A percentile compares a stretch with the other conserved stretches of the same genome.
Evolutionary conservation across 2,113 vertebrate species (phyloP).

Genomic region (Sorex araneus): DNA sequence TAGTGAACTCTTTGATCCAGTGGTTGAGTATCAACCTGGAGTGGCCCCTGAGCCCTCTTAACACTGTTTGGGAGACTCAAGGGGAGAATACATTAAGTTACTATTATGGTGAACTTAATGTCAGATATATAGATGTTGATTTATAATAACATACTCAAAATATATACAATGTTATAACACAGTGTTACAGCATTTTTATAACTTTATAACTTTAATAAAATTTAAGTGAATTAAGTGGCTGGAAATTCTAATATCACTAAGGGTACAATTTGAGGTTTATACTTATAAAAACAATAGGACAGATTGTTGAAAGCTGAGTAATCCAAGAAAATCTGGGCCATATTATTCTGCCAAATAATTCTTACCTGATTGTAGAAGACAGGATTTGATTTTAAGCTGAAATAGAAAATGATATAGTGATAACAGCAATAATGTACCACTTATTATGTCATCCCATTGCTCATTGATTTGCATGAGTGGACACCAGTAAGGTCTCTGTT

Average conservation of each 20-base stretch:
- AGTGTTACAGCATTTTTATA: background rate
- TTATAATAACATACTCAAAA: background rate
- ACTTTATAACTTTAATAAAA: background rate
- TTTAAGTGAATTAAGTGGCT: slow-evolving; percentile 5
- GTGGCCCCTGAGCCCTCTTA: too few relatives aligned
- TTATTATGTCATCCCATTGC: too few relatives aligned
- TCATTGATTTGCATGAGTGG: too few relatives aligned
- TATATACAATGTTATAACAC: background rate
- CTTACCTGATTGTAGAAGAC: background rate
- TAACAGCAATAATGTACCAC: background rate
- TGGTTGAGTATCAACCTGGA: too few relatives aligned
- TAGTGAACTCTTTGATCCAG: too few relatives aligned
- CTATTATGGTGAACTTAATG: background rate
- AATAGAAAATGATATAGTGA: background rate
- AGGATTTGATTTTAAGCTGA: background rate
- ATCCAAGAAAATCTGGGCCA: background rate
- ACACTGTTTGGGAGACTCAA: too few relatives aligned
- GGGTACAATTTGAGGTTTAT: background rate
- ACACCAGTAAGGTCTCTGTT: too few relatives aligned
- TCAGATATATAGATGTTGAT: background rate
- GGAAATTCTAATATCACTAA: slow-evolving; percentile 32
- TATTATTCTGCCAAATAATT: background rate
- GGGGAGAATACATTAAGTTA: too few relatives aligned
- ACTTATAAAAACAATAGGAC: background rate
- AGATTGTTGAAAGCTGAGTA: slow-evolving; percentile 33